phyloP scores from a whole-genome alignment of 2,888 invertebrate species.

The Alitta virens region DNA sequence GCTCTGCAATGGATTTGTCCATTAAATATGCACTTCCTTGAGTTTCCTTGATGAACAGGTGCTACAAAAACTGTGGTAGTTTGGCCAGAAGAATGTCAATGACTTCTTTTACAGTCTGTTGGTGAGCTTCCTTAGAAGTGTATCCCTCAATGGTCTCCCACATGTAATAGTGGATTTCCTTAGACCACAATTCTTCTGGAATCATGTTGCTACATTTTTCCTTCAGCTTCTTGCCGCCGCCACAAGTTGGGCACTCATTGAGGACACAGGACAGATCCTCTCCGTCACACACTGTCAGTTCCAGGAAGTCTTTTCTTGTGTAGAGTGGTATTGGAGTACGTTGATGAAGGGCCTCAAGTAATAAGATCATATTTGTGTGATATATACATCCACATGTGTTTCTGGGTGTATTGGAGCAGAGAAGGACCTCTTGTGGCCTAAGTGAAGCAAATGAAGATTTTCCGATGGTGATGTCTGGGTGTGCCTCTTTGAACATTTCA shows the following conservation, averaged over 20 bases:
- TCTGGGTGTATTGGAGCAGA: no score
- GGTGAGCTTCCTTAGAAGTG: background rate
- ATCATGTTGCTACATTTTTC: background rate
- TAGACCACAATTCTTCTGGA: background rate
- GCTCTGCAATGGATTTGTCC: background rate
- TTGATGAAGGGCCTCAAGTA: no score
- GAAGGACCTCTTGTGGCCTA: no score
- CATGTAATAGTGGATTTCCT: background rate
- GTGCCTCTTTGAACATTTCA: no score
- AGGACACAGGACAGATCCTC: background rate
- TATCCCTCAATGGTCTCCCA: background rate
- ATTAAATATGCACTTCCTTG: slow-evolving; percentile 6
- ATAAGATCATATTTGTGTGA: no score
- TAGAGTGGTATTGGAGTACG: no score
- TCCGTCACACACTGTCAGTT: background rate
- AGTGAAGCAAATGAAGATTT: no score
- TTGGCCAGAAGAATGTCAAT: slow-evolving; percentile 1
- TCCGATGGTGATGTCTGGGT: no score
- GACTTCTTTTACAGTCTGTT: slow-evolving; percentile 1
- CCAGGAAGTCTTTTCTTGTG: background rate
- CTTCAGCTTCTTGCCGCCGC: background rate
- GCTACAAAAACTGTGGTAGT: background rate
- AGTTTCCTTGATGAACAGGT: slow-evolving; percentile 15
- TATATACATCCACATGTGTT: no score
- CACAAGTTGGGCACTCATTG: background rate